Evolutionary conservation across 2,113 vertebrate genomes (phyloP).

Genomic region (Willisornis vidua): DNA sequence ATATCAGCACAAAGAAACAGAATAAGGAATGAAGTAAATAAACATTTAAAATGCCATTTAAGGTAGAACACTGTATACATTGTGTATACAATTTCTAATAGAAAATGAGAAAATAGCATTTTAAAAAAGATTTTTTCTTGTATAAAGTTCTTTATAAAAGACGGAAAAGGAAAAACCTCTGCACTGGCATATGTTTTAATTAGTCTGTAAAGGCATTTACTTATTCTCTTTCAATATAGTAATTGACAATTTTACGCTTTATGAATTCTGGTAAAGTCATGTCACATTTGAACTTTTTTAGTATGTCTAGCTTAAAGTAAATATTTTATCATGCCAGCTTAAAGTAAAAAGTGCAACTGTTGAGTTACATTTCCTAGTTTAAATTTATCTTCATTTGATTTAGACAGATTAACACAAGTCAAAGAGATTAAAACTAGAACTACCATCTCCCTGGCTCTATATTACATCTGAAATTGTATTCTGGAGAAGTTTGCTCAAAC

Average conservation of each 20-base stretch:
- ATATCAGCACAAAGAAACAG: not conserved
- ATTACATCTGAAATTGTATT: not conserved
- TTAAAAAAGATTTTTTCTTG: fast-evolving
- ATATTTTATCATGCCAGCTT: not conserved
- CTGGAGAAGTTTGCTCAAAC: not conserved
- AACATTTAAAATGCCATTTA: not conserved
- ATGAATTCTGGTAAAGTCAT: not conserved
- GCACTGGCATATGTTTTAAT: not conserved
- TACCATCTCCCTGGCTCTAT: not conserved
- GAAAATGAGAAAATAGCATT: not conserved
- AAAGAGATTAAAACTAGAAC: not conserved
- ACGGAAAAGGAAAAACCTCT: not conserved
- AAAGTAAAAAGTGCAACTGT: not conserved
- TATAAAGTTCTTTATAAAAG: not conserved
- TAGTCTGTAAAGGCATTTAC: not conserved
- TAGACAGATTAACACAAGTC: not conserved
- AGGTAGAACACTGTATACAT: not conserved
- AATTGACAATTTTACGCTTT: not conserved
- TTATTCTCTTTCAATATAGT: not conserved
- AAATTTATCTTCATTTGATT: not conserved
- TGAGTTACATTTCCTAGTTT: not conserved
- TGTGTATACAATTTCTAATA: not conserved
- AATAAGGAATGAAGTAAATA: not conserved
- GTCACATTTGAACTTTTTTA: not conserved
- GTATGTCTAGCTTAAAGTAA: not conserved